Evolutionary conservation across 2,797 vertebrate genomes (phyloP).

Genomic region (Mastacembelus armatus): DNA sequence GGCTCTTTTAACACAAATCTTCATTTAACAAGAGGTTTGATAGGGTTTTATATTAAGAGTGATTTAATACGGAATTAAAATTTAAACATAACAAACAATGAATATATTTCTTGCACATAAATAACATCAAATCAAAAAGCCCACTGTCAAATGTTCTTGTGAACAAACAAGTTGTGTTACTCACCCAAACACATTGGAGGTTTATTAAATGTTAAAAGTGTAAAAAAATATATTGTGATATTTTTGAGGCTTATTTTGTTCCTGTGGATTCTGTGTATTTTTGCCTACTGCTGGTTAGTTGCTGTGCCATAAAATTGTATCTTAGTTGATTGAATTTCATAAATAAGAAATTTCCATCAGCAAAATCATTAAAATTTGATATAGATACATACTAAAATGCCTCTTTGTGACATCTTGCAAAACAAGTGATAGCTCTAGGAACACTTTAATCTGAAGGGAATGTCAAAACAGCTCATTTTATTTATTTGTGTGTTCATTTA

Average conservation of each 20-base stretch:
- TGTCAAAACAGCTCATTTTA: not conserved
- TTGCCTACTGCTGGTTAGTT: not conserved
- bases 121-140: no score
- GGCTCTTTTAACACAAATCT: not conserved
- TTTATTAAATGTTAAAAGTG: no score
- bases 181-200: no score
- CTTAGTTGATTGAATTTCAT: not conserved
- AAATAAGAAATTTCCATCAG: not conserved
- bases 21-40: not conserved
- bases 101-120: no score
- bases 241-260: no score
- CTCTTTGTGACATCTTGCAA: not conserved
- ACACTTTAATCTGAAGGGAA: not conserved
- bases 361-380: not conserved
- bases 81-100: not conserved
- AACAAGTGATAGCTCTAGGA: not conserved
- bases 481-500: conserved; percentile 12
- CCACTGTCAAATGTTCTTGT: no score
- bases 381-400: not conserved
- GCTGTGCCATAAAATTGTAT: not conserved
- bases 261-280: no score
- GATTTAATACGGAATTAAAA: conserved; percentile 1
- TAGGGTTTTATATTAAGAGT: not conserved
- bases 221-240: no score
- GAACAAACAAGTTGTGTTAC: no score